Conservation (phyloP, 2,888 invertebrate genomes). For the Hemithea aestivaria region DNA sequence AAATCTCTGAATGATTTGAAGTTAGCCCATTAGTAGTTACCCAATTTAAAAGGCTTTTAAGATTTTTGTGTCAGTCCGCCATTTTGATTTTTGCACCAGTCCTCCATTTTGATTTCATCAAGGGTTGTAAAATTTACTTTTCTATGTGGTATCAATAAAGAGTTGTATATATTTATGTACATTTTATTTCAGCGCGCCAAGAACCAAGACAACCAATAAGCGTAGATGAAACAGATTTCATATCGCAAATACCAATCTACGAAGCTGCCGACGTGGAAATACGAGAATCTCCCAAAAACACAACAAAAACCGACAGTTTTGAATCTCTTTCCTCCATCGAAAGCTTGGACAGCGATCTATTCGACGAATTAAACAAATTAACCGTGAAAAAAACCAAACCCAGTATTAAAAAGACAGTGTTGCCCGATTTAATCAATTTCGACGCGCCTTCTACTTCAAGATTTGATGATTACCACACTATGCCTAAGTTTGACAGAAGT, state of each 20-base stretch:
- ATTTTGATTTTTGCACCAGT: no score
- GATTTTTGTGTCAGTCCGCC: no score
- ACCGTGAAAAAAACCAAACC: conserved; percentile 47
- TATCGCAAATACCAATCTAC: conserved; percentile 66
- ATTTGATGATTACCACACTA: conserved; percentile 62
- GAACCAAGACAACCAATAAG: conserved; percentile 23
- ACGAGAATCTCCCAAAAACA: conserved; percentile 40
- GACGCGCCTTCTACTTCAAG: conserved; percentile 62
- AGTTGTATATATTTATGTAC: neutral
- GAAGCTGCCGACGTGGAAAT: conserved; percentile 62
- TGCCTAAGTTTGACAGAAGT: conserved; percentile 27
- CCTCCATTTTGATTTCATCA: no score
- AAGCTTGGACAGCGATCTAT: conserved; percentile 61
- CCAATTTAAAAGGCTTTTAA: no score
- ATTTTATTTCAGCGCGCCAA: conserved; percentile 26
- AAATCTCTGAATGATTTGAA: no score
- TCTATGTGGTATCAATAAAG: no score
- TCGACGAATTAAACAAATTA: conserved; percentile 58
- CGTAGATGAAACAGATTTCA: conserved; percentile 50
- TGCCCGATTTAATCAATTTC: conserved; percentile 67
- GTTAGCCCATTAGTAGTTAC: no score
- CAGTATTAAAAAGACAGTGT: conserved; percentile 45
- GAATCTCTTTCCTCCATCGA: conserved; percentile 63
- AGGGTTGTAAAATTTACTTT: no score
- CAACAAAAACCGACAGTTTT: conserved; percentile 48